Evolutionary conservation across 2,113 vertebrate genomes (phyloP).

Genomic region (Ictalurus furcatus): DNA sequence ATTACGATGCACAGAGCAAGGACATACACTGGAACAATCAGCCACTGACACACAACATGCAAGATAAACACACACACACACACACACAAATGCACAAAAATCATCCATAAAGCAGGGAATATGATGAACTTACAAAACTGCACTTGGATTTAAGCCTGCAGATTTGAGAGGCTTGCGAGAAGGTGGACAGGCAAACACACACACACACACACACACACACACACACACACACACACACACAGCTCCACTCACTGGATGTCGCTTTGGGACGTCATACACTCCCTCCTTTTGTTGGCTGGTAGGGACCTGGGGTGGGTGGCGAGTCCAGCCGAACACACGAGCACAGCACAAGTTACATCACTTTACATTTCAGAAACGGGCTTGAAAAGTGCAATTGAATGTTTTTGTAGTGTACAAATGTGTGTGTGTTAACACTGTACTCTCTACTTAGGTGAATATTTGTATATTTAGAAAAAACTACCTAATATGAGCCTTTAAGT

Average conservation of each 20-base stretch:
- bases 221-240: slow-evolving; percentile 64
- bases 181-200: slow-evolving; percentile 34
- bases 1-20: slow-evolving; percentile 54
- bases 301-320: slow-evolving; percentile 83
- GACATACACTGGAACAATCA: slow-evolving; percentile 34
- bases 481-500: neutral
- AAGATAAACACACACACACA: slow-evolving; percentile 30
- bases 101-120: neutral
- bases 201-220: slow-evolving; percentile 49
- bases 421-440: slow-evolving; percentile 16
- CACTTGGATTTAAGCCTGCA: neutral
- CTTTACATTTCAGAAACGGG: slow-evolving; percentile 53
- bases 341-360: slow-evolving; percentile 61
- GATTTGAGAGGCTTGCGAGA: slow-evolving; percentile 66
- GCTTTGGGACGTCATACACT: slow-evolving; percentile 99
- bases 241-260: slow-evolving; percentile 98
- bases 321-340: slow-evolving; percentile 63
- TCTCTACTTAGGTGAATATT: neutral
- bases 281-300: slow-evolving; percentile 99
- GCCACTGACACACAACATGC: slow-evolving; percentile 32
- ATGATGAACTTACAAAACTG: neutral
- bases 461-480: neutral
- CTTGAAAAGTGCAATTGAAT: slow-evolving; percentile 9
- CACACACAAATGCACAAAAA: neutral
- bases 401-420: neutral